A percentile compares a stretch with the other conserved stretches of the same genome.
Conservation (phyloP, 1,140 invertebrate genomes). For the Diorhabda elongata region DNA sequence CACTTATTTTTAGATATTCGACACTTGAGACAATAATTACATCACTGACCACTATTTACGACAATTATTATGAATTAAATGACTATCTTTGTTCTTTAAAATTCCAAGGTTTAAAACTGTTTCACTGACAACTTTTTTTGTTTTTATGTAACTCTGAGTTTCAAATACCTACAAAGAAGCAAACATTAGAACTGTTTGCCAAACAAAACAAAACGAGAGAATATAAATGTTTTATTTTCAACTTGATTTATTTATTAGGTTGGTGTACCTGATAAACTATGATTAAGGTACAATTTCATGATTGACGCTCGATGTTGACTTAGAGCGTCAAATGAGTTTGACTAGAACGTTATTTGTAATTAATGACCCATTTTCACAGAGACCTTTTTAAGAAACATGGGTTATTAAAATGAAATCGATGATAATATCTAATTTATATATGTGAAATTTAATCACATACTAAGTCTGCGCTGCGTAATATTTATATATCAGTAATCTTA, state of each 20-base stretch:
- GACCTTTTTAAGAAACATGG: no score
- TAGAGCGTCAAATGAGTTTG: no score
- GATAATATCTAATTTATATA: no score
- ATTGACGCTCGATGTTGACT: no score
- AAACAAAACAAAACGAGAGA: background rate
- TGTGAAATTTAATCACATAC: no score
- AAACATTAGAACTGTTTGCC: background rate
- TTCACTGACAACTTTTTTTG: background rate
- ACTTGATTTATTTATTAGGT: background rate
- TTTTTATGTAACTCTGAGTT: background rate
- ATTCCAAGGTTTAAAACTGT: background rate
- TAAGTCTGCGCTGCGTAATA: no score
- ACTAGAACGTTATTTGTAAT: no score
- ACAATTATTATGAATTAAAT: background rate
- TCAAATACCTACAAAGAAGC: background rate
- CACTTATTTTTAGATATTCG: constrained; percentile 6
- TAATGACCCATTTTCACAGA: no score
- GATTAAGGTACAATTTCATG: no score
- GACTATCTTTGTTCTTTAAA: background rate
- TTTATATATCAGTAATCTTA: no score
- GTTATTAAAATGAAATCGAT: no score
- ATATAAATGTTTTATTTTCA: background rate
- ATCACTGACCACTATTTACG: constrained; percentile 15
- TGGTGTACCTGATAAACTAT: no score
- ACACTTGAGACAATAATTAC: constrained; percentile 1